phyloP scores from a whole-genome alignment of 2,888 invertebrate genomes.

The Apodemia mormo region DNA sequence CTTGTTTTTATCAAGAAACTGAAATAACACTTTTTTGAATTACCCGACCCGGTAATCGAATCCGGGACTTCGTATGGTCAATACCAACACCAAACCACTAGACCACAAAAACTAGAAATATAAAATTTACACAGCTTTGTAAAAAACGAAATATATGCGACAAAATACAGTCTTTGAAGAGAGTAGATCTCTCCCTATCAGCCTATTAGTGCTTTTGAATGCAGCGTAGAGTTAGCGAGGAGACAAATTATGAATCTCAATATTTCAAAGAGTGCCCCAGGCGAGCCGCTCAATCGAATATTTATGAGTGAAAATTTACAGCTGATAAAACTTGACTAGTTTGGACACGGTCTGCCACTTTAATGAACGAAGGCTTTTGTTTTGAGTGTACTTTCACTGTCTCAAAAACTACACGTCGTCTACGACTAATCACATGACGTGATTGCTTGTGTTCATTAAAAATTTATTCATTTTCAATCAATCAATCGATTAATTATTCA shows the following conservation, averaged over 20 bases:
- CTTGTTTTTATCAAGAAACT: too few relatives aligned
- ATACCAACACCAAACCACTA: too few relatives aligned
- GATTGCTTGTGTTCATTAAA: neutral
- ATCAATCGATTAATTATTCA: too few relatives aligned
- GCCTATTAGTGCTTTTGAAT: conserved; percentile 54
- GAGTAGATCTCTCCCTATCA: conserved; percentile 18
- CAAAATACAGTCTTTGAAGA: neutral
- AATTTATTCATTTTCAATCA: neutral
- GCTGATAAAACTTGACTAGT: conserved; percentile 64
- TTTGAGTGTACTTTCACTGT: conserved; percentile 21
- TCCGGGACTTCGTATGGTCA: too few relatives aligned
- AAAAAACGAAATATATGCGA: neutral
- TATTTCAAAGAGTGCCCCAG: conserved; percentile 55
- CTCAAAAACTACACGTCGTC: neutral
- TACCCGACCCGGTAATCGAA: too few relatives aligned
- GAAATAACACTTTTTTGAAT: too few relatives aligned
- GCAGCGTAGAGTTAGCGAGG: conserved; percentile 54
- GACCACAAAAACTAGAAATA: too few relatives aligned
- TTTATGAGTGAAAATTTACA: conserved; percentile 75
- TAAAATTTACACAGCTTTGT: too few relatives aligned
- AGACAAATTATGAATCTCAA: conserved; percentile 72
- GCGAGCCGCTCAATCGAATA: conserved; percentile 64
- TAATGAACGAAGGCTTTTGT: conserved; percentile 50
- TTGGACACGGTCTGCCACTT: conserved; percentile 37
- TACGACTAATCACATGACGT: neutral